A percentile compares a stretch with the other conserved stretches of the same genome.
Evolutionary conservation across 1,140 invertebrate species (phyloP).

Genomic region (Contarinia nasturtii): DNA sequence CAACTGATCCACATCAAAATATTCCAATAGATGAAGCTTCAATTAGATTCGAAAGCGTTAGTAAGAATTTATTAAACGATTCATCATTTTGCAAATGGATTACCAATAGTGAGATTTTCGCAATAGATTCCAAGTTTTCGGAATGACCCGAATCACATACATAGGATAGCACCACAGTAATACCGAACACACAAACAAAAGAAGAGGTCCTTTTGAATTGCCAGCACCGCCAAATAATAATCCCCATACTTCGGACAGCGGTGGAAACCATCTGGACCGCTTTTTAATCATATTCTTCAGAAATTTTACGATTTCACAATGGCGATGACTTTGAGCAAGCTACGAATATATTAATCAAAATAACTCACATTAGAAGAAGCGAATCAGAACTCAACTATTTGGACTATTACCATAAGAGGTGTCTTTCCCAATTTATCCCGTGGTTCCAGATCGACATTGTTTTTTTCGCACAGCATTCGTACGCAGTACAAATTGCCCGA

Average conservation of each 20-base stretch:
- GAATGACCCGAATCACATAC: slow-evolving; percentile 73
- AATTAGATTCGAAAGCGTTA: too few species aligned
- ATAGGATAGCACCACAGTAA: slow-evolving; percentile 83
- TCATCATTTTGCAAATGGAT: too few species aligned
- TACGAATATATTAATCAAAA: too few species aligned
- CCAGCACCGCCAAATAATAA: slow-evolving; percentile 75
- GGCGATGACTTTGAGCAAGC: slow-evolving; percentile 67
- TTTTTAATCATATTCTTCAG: slow-evolving; percentile 62
- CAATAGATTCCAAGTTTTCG: slow-evolving; percentile 75
- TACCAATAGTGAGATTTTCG: slow-evolving; percentile 69
- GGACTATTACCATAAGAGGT: slow-evolving; percentile 38
- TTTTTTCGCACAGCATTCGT: slow-evolving; percentile 69
- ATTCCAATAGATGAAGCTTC: slow-evolving; percentile 80
- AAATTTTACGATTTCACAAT: slow-evolving; percentile 62
- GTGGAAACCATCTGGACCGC: slow-evolving; percentile 64
- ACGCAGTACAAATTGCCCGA: slow-evolving; percentile 69
- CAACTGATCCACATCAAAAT: slow-evolving; percentile 81
- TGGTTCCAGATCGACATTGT: slow-evolving; percentile 50
- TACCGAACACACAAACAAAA: slow-evolving; percentile 70
- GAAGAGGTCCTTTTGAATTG: slow-evolving; percentile 68
- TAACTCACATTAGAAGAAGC: too few species aligned
- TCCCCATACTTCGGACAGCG: slow-evolving; percentile 73
- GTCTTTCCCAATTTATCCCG: slow-evolving; percentile 83
- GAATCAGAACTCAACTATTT: too few species aligned
- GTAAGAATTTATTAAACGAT: too few species aligned